phyloP scores from a whole-genome alignment of 2,888 invertebrate genomes.

The Papilio elwesi region DNA sequence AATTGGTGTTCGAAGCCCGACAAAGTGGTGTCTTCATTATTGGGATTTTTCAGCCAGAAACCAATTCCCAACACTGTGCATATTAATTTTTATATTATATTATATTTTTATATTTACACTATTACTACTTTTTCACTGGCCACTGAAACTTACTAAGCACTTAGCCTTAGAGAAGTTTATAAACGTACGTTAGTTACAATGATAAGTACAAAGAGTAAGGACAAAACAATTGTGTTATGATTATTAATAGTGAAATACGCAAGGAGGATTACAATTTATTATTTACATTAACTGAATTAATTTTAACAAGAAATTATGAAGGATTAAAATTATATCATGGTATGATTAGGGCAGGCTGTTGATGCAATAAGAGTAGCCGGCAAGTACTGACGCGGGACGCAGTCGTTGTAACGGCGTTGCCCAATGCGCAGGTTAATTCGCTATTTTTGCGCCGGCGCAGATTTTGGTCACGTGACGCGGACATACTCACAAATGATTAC shows the following conservation, averaged over 20 bases:
- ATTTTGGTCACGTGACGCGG: conserved; percentile 61
- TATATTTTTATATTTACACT: no score
- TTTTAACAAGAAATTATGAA: not conserved
- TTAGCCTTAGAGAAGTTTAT: no score
- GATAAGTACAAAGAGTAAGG: no score
- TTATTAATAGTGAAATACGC: no score
- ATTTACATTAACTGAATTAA: not conserved
- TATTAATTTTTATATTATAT: no score
- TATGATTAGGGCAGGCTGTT: conserved; percentile 1
- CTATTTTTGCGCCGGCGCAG: conserved; percentile 53
- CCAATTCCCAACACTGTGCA: no score
- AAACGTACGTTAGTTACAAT: no score
- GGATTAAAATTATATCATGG: conserved; percentile 7
- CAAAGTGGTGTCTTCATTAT: no score
- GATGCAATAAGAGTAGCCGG: conserved; percentile 26
- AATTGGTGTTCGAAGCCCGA: not conserved
- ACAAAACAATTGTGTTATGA: no score
- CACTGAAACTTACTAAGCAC: no score
- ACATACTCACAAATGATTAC: conserved; percentile 42
- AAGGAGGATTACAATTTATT: not conserved
- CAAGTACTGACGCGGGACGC: conserved; percentile 48
- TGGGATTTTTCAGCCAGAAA: no score
- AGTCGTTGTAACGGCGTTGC: conserved; percentile 65
- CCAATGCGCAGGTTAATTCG: conserved; percentile 65
- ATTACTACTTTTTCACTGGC: no score